A percentile compares a stretch with the other conserved stretches of the same genome.
These are phyloP conservation scores for Odontothrips loti DNA, from an alignment of 2,888 invertebrate species.

Conservation along the genomic window DNA sequence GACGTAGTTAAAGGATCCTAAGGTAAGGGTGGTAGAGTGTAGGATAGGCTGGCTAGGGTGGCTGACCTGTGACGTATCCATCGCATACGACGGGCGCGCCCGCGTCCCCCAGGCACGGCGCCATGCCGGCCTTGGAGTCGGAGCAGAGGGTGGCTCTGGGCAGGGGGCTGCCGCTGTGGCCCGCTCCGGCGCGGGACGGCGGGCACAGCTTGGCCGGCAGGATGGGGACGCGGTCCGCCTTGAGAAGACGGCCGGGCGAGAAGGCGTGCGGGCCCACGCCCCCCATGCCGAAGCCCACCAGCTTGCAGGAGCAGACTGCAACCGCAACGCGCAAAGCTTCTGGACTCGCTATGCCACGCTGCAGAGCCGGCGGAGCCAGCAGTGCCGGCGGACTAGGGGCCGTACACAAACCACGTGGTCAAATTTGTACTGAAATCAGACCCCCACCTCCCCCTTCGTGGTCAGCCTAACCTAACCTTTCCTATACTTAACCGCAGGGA, in stretches of 20 bases:
- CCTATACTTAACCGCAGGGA: no score
- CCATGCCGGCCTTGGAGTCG: constrained; percentile 18
- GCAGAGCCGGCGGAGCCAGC: no score
- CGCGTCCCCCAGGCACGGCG: constrained; percentile 7
- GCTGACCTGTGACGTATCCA: background rate
- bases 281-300: constrained; percentile 23
- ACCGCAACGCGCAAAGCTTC: background rate
- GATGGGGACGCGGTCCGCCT: constrained; percentile 13
- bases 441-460: no score
- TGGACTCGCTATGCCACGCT: no score
- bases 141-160: constrained; percentile 16
- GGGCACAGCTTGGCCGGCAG: constrained; percentile 10
- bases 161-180: background rate
- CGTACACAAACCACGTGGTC: no score
- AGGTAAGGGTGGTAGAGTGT: no score
- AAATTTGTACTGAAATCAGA: no score
- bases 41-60: no score
- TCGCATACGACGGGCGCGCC: constrained; percentile 8
- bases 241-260: background rate
- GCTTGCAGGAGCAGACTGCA: constrained; percentile 5
- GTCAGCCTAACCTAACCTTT: no score
- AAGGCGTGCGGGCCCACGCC: constrained; percentile 9
- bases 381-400: no score
- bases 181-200: background rate
- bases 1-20: no score